Conservation (phyloP, 1,140 invertebrate genomes). For the Dendroctonus ponderosae region DNA sequence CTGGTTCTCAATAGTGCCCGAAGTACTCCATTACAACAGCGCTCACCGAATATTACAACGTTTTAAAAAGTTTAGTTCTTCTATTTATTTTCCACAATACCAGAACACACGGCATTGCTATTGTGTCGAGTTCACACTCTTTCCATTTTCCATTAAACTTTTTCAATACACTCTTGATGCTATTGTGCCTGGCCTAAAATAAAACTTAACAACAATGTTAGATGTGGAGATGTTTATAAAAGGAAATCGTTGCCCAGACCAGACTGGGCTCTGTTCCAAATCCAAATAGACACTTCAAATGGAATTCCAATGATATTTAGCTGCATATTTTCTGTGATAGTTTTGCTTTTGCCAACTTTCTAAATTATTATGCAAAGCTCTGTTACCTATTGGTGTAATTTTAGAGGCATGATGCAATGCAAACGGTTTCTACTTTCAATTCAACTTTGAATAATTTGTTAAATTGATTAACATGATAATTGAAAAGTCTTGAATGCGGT, state of each 20-base stretch:
- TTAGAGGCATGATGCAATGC: too few relatives aligned
- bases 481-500: too few relatives aligned
- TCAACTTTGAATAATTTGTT: too few relatives aligned
- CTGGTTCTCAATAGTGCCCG: too few relatives aligned
- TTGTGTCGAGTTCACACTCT: slow-evolving; percentile 28
- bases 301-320: too few relatives aligned
- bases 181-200: slow-evolving; percentile 29
- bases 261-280: slow-evolving; percentile 25
- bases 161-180: slow-evolving; percentile 28
- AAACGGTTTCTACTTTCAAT: too few relatives aligned
- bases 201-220: slow-evolving; percentile 26
- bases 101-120: slow-evolving; percentile 14
- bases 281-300: background rate
- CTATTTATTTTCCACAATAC: slow-evolving; percentile 25
- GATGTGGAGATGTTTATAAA: slow-evolving; percentile 21
- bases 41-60: slow-evolving; percentile 6
- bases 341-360: too few relatives aligned
- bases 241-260: slow-evolving; percentile 9
- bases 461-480: too few relatives aligned
- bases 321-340: too few relatives aligned
- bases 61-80: slow-evolving; percentile 18
- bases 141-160: slow-evolving; percentile 32
- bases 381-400: too few relatives aligned
- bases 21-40: too few relatives aligned
- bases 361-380: too few relatives aligned